Conservation (phyloP, 1,140 invertebrate genomes). For the Coptotermes formosanus region DNA sequence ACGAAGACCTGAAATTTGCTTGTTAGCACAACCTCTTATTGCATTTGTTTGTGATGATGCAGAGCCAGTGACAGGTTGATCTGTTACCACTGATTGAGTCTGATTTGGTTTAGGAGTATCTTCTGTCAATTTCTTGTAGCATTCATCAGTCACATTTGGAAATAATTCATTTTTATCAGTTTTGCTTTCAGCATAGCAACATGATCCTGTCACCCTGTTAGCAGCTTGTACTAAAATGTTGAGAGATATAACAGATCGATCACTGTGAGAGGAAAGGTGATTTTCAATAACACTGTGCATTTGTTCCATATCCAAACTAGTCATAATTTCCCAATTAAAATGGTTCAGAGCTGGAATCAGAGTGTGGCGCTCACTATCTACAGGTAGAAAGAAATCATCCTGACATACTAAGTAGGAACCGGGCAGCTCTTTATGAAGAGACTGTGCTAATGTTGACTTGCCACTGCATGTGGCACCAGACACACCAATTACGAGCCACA, state of each 20-base stretch:
- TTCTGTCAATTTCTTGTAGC: neutral
- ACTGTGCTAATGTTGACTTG: conserved; percentile 70
- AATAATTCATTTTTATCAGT: neutral
- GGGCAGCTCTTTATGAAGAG: conserved; percentile 54
- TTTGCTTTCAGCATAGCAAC: neutral
- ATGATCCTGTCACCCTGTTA: neutral
- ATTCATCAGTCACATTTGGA: neutral
- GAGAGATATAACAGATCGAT: neutral
- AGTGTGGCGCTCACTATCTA: conserved; percentile 65
- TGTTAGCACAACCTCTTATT: neutral
- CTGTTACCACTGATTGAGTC: neutral
- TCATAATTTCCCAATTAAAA: conserved; percentile 75
- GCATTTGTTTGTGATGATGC: neutral
- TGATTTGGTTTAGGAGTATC: neutral
- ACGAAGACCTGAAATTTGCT: neutral
- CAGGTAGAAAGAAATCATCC: conserved; percentile 73
- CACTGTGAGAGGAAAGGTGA: conserved; percentile 39
- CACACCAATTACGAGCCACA: conserved; percentile 69
- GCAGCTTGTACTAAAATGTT: neutral
- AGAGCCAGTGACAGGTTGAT: neutral
- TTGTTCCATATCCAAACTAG: conserved; percentile 69
- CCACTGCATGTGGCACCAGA: conserved; percentile 77
- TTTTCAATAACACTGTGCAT: conserved; percentile 61
- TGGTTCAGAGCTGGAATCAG: conserved; percentile 65
- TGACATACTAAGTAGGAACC: conserved; percentile 64